Evolutionary conservation across 2,888 invertebrate genomes (phyloP), one percentile per base, ranked within the genome.

Genomic region (Lottia gigantea): DNA sequence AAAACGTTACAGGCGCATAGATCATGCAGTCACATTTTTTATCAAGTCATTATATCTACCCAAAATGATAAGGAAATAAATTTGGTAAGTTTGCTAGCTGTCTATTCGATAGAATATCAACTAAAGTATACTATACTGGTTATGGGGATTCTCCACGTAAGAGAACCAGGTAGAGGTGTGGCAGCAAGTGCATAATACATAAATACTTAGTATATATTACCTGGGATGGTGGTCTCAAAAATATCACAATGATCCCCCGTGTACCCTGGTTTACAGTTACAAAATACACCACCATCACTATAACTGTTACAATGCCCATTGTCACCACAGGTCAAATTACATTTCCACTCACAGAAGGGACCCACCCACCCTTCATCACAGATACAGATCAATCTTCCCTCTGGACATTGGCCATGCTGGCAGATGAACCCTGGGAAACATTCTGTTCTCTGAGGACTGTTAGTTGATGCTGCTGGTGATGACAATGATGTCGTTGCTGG

Each of bases 381-480:
- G 55, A 40, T 19, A 67, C 67, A 67, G 8, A 40, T 55, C 23
- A 49, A 19, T 15, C 31, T 66, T 2, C 49, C 47, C 2, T 47
- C 62, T n/a, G 40, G 49, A 62, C 67, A 67, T 19, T 55, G 23
- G 15, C 71, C 71, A 23, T 71, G 66, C 25, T 46, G 31, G 15
- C 71, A 71, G 19, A 64, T 45, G 26, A 71, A 71, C 14, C 71
- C 71, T 0, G 66, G 63, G 19, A 64, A 64, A 8, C 71, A 71
- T 31, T 67, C 23, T 23, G 19, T 55, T 23, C 19, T 55, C 8
- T 55, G 19, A 12, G 40, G 40, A 40, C 40, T 40, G 11, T 8
- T 40, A 11, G 40, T 40, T 40, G 40, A 40, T 11, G 40, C 7
- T 40, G 40, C 6, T 40, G 40, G 40, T 40, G 31, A n/a, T n/a